Evolutionary conservation across 2,113 vertebrate species (phyloP).

Genomic region (Scomber japonicus): DNA sequence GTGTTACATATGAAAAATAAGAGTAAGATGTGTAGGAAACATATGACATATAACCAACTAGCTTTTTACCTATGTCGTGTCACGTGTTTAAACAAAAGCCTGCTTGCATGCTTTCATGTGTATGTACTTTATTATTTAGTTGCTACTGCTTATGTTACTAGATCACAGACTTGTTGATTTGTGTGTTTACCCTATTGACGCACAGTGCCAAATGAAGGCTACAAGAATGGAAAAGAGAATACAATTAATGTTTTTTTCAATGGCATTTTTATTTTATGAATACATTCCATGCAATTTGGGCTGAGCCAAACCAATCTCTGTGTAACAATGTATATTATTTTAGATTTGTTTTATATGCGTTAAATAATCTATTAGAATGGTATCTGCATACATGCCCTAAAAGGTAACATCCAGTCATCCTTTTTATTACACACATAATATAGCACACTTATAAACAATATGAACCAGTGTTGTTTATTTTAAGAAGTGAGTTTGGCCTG

Average conservation of each 20-base stretch:
- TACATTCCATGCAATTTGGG: constrained; percentile 58
- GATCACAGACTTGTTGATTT: constrained; percentile 61
- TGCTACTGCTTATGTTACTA: constrained; percentile 50
- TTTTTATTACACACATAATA: constrained; percentile 27
- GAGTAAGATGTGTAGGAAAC: constrained; percentile 48
- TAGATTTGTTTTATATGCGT: constrained; percentile 27
- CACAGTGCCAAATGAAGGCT: constrained; percentile 76
- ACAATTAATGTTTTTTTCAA: constrained; percentile 22
- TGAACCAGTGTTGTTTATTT: constrained; percentile 30
- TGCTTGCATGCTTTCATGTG: constrained; percentile 72
- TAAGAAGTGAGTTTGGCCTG: neutral
- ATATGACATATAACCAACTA: constrained; percentile 60
- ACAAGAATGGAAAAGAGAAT: constrained; percentile 38
- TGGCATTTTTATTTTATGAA: constrained; percentile 32
- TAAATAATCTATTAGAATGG: constrained; percentile 32
- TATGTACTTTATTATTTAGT: constrained; percentile 62
- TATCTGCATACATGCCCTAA: constrained; percentile 62
- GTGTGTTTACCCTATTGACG: constrained; percentile 64
- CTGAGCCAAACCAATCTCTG: constrained; percentile 51
- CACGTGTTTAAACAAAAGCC: constrained; percentile 52
- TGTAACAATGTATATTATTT: constrained; percentile 34
- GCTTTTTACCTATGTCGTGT: constrained; percentile 63
- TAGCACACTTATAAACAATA: constrained; percentile 24
- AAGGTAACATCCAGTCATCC: constrained; percentile 60
- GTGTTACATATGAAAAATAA: constrained; percentile 55